Base-by-base conservation (phyloP, 2,888 invertebrate genomes). In the Stenotaenia linearis region DNA sequence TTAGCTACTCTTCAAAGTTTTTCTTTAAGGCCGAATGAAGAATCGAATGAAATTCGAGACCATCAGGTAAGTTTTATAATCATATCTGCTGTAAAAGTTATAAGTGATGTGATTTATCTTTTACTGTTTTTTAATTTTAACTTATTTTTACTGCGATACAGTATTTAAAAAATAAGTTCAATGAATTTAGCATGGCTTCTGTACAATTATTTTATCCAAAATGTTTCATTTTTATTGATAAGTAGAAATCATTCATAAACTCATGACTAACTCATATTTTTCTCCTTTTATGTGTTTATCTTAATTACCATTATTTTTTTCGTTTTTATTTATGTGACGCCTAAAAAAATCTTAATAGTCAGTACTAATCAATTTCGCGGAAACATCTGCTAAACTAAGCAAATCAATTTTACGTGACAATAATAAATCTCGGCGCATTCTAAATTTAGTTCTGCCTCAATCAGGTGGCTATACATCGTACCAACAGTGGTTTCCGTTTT, bases 1-100 rank as follows among this genome's bases (percentile, higher is more conserved):
- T 69, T 69, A n/a, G 69, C 28, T 12, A 69, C 25, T 69, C 69
- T 69, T 28, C 69, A 69, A n/a, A 28, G 28, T 69, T 69, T 25
- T 28, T 69, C 69, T 10, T 69, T 69, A 15, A 25, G 69, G 25
- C 69, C 25, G n/a, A 69, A 69, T 28, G 25, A 69, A 69, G 69
- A 69, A 28, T 69, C 69, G 4, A 69, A 69, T 15, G 69, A 69
- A 69, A 69, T 69, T 69, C 69, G 69, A 28, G 69, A 69, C 25
- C 69, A 25, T 25, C 69, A 69, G 69, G 69, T 69, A 69, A 7
- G 56, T 15, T 40, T 40, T 40, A n/a, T 40, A 37, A 37, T 12
- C n/a, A 12, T 12, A 0, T 37, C 15, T 37, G 12, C 7, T 40
- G 12, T 40, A 12, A 21, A 1, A 21, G n/a, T 21, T 6, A 21